These are phyloP conservation scores for Herminia tarsipennalis DNA, from an alignment of 2,888 invertebrate species.

Conservation along the genomic window DNA sequence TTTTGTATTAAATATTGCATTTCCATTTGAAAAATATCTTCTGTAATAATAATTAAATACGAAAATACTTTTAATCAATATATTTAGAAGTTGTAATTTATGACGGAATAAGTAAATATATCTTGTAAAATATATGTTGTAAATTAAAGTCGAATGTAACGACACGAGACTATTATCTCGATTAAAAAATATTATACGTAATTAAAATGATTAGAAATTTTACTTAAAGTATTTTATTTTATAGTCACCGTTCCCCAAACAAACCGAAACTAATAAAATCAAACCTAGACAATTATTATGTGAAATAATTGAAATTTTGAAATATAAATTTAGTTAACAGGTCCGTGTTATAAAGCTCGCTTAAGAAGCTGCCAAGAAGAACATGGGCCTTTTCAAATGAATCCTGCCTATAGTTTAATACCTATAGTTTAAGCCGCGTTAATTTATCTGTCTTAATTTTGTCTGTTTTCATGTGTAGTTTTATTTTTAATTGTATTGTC, in stretches of 20 bases:
- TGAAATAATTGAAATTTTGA: no score
- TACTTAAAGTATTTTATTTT: slow-evolving; percentile 35
- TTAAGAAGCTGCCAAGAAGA: no score
- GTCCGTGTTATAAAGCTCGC: no score
- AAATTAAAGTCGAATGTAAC: slow-evolving; percentile 58
- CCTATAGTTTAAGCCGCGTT: no score
- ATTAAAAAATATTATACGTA: slow-evolving; percentile 61
- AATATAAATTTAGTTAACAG: no score
- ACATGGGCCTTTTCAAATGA: no score
- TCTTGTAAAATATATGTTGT: slow-evolving; percentile 54
- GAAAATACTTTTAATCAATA: slow-evolving; percentile 36
- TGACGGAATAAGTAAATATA: slow-evolving; percentile 31
- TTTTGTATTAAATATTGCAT: slow-evolving; percentile 15
- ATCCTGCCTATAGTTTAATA: no score
- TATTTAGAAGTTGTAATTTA: slow-evolving; percentile 52
- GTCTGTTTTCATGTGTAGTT: no score
- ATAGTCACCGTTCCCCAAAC: background rate
- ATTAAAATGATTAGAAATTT: slow-evolving; percentile 63
- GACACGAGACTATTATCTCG: slow-evolving; percentile 44
- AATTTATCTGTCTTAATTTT: no score
- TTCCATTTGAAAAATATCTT: slow-evolving; percentile 21
- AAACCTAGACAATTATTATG: no score
- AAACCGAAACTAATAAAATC: no score
- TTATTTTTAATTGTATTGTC: no score
- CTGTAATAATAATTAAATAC: slow-evolving; percentile 22